These are phyloP conservation scores for Mugil cephalus DNA, from an alignment of 2,113 vertebrate genomes.

Conservation along the genomic window DNA sequence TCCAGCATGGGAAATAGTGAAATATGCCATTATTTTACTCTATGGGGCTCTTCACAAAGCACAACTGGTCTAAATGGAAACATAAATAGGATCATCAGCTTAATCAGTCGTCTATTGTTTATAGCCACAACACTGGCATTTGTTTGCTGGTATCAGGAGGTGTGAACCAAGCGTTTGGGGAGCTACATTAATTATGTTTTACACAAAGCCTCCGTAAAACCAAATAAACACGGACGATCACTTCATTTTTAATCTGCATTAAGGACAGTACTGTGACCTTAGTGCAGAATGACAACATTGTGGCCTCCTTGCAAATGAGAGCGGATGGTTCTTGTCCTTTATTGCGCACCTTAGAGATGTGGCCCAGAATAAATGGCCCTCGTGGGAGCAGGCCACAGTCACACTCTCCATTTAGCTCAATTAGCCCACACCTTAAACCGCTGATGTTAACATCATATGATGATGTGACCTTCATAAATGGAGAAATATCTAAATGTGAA, in stretches of 20 bases:
- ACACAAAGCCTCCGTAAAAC: slow-evolving; percentile 26
- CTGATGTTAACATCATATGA: slow-evolving; percentile 37
- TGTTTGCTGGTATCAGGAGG: slow-evolving; percentile 28
- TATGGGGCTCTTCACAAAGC: slow-evolving; percentile 27
- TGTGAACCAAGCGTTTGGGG: slow-evolving; percentile 29
- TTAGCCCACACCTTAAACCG: slow-evolving; percentile 56
- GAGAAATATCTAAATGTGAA: background rate
- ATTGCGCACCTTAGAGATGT: slow-evolving; percentile 57
- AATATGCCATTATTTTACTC: slow-evolving; percentile 49
- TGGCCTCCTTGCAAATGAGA: slow-evolving; percentile 42
- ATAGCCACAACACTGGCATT: slow-evolving; percentile 24
- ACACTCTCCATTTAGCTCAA: slow-evolving; percentile 61
- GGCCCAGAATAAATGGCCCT: slow-evolving; percentile 61
- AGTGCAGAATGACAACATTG: slow-evolving; percentile 29
- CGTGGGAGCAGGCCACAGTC: slow-evolving; percentile 24
- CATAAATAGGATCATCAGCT: slow-evolving; percentile 55
- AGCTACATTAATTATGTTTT: slow-evolving; percentile 22
- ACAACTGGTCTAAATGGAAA: slow-evolving; percentile 47
- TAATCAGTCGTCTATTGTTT: slow-evolving; percentile 48
- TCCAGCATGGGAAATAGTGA: slow-evolving; percentile 48
- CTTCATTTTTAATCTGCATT: slow-evolving; percentile 7
- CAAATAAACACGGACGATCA: slow-evolving; percentile 17
- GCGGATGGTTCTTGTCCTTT: slow-evolving; percentile 47
- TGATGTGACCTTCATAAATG: slow-evolving; percentile 46
- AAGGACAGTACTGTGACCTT: slow-evolving; percentile 10